phyloP scores from a whole-genome alignment of 2,113 vertebrate genomes.

The Lutjanus erythropterus region DNA sequence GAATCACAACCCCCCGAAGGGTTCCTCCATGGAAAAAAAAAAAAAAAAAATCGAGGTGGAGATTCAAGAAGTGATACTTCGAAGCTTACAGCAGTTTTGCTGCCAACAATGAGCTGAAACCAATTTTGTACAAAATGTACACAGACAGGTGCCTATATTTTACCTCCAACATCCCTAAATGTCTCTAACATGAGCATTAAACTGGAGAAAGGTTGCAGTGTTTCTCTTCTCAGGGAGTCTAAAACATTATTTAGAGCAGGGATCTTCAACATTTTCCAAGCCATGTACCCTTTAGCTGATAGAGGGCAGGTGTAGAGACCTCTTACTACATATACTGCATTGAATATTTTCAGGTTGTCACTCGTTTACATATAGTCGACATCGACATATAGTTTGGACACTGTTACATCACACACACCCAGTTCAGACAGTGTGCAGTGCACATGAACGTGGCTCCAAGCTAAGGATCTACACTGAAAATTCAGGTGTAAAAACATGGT shows the following conservation, averaged over 20 bases:
- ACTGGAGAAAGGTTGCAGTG: not conserved
- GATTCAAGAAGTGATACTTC: constrained; percentile 30
- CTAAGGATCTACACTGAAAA: no score
- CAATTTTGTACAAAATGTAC: not conserved
- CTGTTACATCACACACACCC: no score
- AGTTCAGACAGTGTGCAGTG: no score
- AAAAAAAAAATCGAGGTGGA: constrained; percentile 2
- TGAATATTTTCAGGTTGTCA: no score
- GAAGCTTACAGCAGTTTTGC: constrained; percentile 14
- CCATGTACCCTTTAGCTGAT: no score
- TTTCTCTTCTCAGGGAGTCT: not conserved
- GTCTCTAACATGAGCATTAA: not conserved
- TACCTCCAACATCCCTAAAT: not conserved
- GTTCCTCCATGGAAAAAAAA: constrained; percentile 15
- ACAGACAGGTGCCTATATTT: not conserved
- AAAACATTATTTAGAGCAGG: not conserved
- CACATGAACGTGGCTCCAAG: no score
- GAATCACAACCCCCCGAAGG: constrained; percentile 38
- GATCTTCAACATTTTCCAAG: no score
- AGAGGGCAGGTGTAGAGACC: no score
- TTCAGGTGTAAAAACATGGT: no score
- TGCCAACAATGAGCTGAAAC: not conserved
- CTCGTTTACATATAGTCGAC: no score
- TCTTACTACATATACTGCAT: no score
- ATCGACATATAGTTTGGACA: no score